Base-by-base conservation (phyloP, 1,140 invertebrate genomes). In the Himalopsyche phryganea region DNA sequence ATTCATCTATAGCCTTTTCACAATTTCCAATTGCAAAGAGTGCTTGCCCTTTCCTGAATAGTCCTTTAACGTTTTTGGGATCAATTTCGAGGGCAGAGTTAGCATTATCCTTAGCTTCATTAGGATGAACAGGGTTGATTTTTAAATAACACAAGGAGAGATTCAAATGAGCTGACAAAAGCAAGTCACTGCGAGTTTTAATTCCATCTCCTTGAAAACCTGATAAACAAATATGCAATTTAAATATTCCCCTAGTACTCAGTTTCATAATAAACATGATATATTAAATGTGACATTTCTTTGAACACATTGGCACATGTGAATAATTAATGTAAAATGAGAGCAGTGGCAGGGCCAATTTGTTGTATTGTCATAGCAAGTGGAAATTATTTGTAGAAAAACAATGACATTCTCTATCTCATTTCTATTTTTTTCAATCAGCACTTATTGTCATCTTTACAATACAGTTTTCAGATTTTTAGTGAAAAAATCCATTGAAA, bases 31-130 rank as follows among this genome's bases (percentile, higher is more conserved):
- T 68, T 0, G 77, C 83, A 32, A 94, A 67, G 55, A 87, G 78
- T 1, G 94, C 92, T 78, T 90, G 86, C 0, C 92, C 96, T 62
- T 91, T 78, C 66, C 96, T 83, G 68, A 94, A 99, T 0, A 92
- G 74, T 0, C 88, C 96, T 74, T 99, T 98, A 3, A 91, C 87
- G 76, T 92, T 97, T 6, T 84, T 81, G 0, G 81, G 69, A 68
- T 94, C 88, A 5, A 92, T 63, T 44, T 86, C 82, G 1, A 98
- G 70, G 4, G 86, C 92, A 65, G 86, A 84, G 13, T 84, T 81
- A 55, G 79, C 79, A 33, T 84, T 75, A 41, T 88, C 81, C 58
- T 85, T 85, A 1, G 89, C 91, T 58, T 90, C 83, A 19, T 83
- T 72, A 56, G 83, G 74, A 50, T 95, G 81, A 0, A 65, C 46